These are phyloP conservation scores for Onthophagus taurus DNA, from an alignment of 1,140 invertebrate species.

Conservation along the genomic window DNA sequence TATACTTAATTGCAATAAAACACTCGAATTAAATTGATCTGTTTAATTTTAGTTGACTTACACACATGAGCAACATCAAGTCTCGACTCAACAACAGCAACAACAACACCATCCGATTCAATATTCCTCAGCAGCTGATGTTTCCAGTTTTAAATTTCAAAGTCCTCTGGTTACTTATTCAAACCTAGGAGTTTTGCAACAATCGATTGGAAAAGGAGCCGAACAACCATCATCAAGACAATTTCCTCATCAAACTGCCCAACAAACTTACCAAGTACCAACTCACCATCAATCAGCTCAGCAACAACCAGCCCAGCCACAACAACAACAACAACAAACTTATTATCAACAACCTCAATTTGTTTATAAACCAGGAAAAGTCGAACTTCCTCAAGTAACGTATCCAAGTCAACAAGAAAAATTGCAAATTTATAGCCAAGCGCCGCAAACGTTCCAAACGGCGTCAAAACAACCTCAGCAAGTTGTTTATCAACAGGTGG, in stretches of 20 bases:
- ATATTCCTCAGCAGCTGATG: constrained; percentile 30
- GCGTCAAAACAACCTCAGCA: neutral
- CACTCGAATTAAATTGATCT: too few relatives aligned
- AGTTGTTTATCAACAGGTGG: neutral
- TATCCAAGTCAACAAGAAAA: constrained; percentile 1
- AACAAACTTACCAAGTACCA: neutral
- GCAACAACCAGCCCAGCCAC: neutral
- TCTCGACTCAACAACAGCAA: too few relatives aligned
- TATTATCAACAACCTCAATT: constrained; percentile 6
- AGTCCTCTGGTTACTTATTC: constrained; percentile 32
- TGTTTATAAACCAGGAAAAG: constrained; percentile 1
- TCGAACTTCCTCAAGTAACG: neutral
- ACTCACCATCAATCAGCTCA: neutral
- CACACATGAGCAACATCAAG: too few relatives aligned
- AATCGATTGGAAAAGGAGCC: constrained; percentile 24
- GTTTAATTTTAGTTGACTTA: too few relatives aligned
- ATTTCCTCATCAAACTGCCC: constrained; percentile 4
- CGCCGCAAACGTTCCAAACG: neutral
- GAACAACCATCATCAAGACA: neutral
- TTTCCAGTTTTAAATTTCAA: constrained; percentile 30
- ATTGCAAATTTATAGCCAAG: neutral
- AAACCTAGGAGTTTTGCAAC: constrained; percentile 26
- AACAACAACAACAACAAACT: neutral
- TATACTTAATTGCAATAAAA: too few relatives aligned
- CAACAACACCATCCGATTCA: constrained; percentile 4